Base-by-base conservation (phyloP, 1,140 invertebrate species). In the Atopsyche davidsoni region DNA sequence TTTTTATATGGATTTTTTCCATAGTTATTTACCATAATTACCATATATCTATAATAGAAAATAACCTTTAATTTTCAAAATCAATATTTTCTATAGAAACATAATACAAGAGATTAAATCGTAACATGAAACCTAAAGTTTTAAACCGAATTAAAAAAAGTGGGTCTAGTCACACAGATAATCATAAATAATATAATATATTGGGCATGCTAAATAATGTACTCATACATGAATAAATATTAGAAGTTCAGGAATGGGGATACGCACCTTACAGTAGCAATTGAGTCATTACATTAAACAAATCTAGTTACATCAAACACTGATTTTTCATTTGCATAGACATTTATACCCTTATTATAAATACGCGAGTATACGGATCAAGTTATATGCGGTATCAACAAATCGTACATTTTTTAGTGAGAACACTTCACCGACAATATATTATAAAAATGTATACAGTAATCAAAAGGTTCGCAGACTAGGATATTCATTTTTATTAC, bases 111-210 rank as follows among this genome's bases (percentile, higher is more conserved):
- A 3, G n/a, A 34, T 34, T 34, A 13, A n/a, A n/a, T n/a, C n/a
- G n/a, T n/a, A n/a, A n/a, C n/a, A n/a, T n/a, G n/a, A n/a, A n/a
- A n/a, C n/a, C n/a, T n/a, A n/a, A n/a, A n/a, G n/a, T n/a, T n/a
- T n/a, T n/a, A n/a, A n/a, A n/a, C n/a, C n/a, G n/a, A n/a, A n/a
- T n/a, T n/a, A 34, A 34, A 34, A 34, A 13, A 34, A 34, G 16
- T 34, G 32, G 32, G 38, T 45, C 41, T 51, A 51, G 41, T 51
- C 49, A 51, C 41, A 51, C 49, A 48, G 41, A 40, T 48, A n/a
- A n/a, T n/a, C 32, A 51, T 51, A 51, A 51, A 51, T 51, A 36
- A 51, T 51, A 44, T 51, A n/a, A n/a, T 48, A 51, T 43, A 38
- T 51, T 31, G 43, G 49, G 49, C 38, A 51, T 51, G 41, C 42